These are phyloP conservation scores for Penaeus vannamei DNA, from an alignment of 1,140 invertebrate genomes.

Conservation along the genomic window DNA sequence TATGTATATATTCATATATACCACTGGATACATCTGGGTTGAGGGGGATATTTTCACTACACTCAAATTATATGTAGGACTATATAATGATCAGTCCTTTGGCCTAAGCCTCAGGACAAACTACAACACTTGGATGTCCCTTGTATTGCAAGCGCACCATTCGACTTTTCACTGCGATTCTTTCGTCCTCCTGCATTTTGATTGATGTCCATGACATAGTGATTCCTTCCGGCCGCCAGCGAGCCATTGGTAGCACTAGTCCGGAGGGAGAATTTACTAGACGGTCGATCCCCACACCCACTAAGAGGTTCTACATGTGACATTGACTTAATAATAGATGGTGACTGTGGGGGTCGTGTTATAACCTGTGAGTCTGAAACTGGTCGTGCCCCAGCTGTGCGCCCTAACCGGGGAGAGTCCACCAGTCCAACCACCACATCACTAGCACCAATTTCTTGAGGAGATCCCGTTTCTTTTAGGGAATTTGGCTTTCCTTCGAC, in stretches of 20 bases:
- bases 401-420: slow-evolving; percentile 42
- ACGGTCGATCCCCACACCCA: slow-evolving; percentile 49
- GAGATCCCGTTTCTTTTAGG: slow-evolving; percentile 39
- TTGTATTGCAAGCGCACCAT: slow-evolving; percentile 64
- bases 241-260: slow-evolving; percentile 67
- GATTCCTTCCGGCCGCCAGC: slow-evolving; percentile 47
- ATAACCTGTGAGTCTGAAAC: slow-evolving; percentile 56
- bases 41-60: not conserved
- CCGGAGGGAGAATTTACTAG: slow-evolving; percentile 45
- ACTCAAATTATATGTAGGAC: not conserved
- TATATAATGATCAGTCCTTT: not conserved
- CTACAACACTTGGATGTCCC: slow-evolving; percentile 68
- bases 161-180: slow-evolving; percentile 63
- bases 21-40: not conserved
- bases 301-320: slow-evolving; percentile 65
- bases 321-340: slow-evolving; percentile 61
- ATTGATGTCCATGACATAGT: slow-evolving; percentile 66
- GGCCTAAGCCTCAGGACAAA: slow-evolving; percentile 61
- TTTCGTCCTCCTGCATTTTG: slow-evolving; percentile 66
- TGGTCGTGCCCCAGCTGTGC: slow-evolving; percentile 46
- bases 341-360: slow-evolving; percentile 51
- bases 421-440: slow-evolving; percentile 62
- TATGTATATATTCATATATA: slow-evolving; percentile 25
- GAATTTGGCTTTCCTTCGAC: slow-evolving; percentile 11
- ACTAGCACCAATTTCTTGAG: slow-evolving; percentile 51